Percentiles rank a stretch among this genome's conserved stretches.
These are phyloP conservation scores for Oenanthe melanoleuca DNA, from an alignment of 2,113 vertebrate species.

Conservation along the genomic window DNA sequence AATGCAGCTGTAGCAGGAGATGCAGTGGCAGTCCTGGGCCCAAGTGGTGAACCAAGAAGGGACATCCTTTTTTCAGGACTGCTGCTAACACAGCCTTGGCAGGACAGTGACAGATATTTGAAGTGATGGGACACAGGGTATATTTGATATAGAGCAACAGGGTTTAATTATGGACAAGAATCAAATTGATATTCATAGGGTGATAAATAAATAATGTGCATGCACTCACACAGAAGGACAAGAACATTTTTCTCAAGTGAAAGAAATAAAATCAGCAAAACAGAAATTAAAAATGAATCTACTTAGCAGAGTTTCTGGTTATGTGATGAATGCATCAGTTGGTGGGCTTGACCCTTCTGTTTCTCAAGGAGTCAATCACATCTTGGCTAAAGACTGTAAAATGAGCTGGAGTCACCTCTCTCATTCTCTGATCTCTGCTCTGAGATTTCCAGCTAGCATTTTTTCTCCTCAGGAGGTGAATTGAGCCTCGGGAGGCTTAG, in stretches of 20 bases:
- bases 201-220: slow-evolving; percentile 65
- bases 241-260: slow-evolving; percentile 48
- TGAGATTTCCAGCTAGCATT: neutral
- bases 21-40: neutral
- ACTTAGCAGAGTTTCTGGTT: slow-evolving; percentile 9
- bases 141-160: neutral
- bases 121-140: neutral
- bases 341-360: neutral
- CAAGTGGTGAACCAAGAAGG: neutral
- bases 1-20: neutral
- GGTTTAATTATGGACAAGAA: slow-evolving; percentile 59
- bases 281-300: slow-evolving; percentile 58
- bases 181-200: slow-evolving; percentile 53
- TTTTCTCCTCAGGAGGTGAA: neutral
- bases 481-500: neutral
- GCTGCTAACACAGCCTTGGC: neutral
- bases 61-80: neutral
- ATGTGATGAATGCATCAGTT: neutral
- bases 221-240: slow-evolving; percentile 28
- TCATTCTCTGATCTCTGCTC: neutral
- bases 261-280: slow-evolving; percentile 63
- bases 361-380: neutral
- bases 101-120: neutral
- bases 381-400: neutral
- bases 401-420: neutral